Base-by-base conservation (phyloP, 1,140 invertebrate genomes). In the Bombus superbus region DNA sequence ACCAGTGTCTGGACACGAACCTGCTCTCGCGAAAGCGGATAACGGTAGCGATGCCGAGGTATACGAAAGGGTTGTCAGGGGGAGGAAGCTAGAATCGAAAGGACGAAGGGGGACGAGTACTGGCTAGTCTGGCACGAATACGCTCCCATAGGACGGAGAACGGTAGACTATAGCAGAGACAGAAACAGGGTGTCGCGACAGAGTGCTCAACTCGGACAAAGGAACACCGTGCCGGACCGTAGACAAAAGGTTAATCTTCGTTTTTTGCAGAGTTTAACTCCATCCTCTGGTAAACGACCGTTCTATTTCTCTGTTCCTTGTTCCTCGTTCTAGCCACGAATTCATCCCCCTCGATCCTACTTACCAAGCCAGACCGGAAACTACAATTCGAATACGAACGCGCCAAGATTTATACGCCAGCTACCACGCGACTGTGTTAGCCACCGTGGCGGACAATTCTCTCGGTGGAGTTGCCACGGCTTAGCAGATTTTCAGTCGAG, bases 161-260 rank as follows among this genome's bases (percentile, higher is more conserved):
- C 57, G 81, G 89, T 83, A 59, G 90, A 80, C 81, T 84, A 78
- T 77, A 76, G 64, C 78, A 85, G 81, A 83, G 88, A 92, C 92
- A 94, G 94, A 95, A 94, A 94, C 94, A 94, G 92, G 91, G 93
- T 94, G 94, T 94, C 92, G 92, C 94, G 92, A 93, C 91, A 93
- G 92, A 94, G 92, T 93, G 92, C 92, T 94, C 93, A 91, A 94
- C 91, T 91, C 80, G 91, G 88, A 94, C 92, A 95, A 94, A 94
- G 92, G 92, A 91, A 87, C 88, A 89, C 92, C 89, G 86, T 92
- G 91, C 89, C 82, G 89, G 86, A 75, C 88, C 86, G 73, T 89
- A 88, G 93, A 95, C 93, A 94, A 94, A 94, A 94, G 94, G 92
- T 94, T 94, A 95, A 95, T 94, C 94, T 94, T 94, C 88, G 78